phyloP scores from a whole-genome alignment of 2,888 invertebrate genomes.

The Tachina lurida region DNA sequence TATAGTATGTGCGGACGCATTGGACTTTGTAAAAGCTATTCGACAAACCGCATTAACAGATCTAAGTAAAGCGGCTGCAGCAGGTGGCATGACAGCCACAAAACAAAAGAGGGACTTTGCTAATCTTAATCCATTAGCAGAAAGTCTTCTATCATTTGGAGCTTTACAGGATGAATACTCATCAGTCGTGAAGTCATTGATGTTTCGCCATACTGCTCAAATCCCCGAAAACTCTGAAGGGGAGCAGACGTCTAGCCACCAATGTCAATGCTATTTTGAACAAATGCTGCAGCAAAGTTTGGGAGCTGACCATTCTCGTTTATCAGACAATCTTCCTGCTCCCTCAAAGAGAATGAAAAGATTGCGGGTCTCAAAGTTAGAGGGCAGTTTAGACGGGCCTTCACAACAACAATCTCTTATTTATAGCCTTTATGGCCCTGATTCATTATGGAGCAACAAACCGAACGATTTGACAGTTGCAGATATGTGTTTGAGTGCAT shows the following conservation, averaged over 20 bases:
- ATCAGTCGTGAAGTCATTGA: constrained; percentile 82
- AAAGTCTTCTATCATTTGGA: constrained; percentile 85
- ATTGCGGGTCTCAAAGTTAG: constrained; percentile 79
- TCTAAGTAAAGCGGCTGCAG: constrained; percentile 76
- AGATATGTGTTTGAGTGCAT: constrained; percentile 92
- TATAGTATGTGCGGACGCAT: too few relatives aligned
- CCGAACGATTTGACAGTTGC: constrained; percentile 84
- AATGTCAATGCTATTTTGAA: constrained; percentile 79
- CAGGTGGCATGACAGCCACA: constrained; percentile 1
- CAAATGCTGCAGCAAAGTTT: constrained; percentile 82
- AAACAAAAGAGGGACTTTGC: constrained; percentile 75
- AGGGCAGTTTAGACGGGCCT: constrained; percentile 81
- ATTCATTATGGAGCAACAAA: constrained; percentile 79
- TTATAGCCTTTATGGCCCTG: constrained; percentile 80
- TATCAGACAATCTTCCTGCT: constrained; percentile 60
- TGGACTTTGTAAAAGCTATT: constrained; percentile 89
- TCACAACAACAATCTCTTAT: constrained; percentile 77
- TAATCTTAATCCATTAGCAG: constrained; percentile 82
- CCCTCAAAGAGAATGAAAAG: constrained; percentile 72
- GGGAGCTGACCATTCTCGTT: constrained; percentile 74
- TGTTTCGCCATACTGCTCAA: constrained; percentile 77
- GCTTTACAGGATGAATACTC: constrained; percentile 85
- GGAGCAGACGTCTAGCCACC: constrained; percentile 43
- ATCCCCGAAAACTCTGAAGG: constrained; percentile 62
- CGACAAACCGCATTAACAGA: constrained; percentile 84